Base-by-base conservation (phyloP, 1,140 invertebrate genomes). In the Drosophila kikkawai region DNA sequence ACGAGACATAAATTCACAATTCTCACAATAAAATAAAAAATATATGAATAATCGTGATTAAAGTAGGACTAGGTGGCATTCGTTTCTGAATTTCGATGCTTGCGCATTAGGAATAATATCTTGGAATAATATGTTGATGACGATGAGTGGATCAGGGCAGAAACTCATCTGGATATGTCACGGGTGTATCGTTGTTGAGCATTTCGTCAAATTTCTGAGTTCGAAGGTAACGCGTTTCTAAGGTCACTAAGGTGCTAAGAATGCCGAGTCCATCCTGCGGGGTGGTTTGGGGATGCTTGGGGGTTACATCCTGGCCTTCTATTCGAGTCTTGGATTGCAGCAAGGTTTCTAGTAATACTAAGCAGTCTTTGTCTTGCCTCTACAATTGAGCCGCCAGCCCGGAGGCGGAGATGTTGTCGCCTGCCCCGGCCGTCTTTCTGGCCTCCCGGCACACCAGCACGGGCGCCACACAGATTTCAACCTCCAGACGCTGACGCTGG, bases 401-500 rank as follows among this genome's bases (percentile, higher is more conserved):
- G 9, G 97, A 96, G 37, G 97, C 96, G 1, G 97, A 98, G 65
- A 98, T 97, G 85, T 98, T 98, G 91, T 98, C 97, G 2, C 97
- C 97, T 13, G 97, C 97, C 1, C 97, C 97, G 1, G 96, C 97
- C 15, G 97, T 98, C 82, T 98, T 95, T 48, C 95, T 94, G 3
- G 96, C 96, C 76, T 97, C 93, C 0, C 96, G 97, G 82, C 97
- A 98, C 0, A 98, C 97, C 7, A 98, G 92, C 4, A 97, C 97
- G 2, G 97, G 97, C 1, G 97, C 96, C 2, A 98, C 94, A 92
- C 97, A 98, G 41, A 98, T 95, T 75, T 96, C 93, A 9, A 96
- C 94, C 47, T 94, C 69, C 34, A 94, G 82, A 3, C 77, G 69
- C 22, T 80, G 65, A 11, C 55, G 50, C 17, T 91, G 59, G 17